phyloP scores from a whole-genome alignment of 1,140 invertebrate species.

The Zaprionus gabonicus region DNA sequence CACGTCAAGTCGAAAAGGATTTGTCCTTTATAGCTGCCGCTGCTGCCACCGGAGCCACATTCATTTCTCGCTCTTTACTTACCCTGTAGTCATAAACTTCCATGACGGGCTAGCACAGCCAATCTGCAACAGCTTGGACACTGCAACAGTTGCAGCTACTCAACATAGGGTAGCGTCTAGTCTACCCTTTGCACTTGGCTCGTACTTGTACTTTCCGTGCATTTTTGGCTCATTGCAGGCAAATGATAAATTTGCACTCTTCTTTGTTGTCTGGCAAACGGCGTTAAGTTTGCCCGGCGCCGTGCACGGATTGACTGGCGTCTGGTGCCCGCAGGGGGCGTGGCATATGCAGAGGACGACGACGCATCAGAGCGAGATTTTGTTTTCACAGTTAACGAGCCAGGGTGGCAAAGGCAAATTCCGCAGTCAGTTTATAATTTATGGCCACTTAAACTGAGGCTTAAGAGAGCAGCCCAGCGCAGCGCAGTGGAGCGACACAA shows the following conservation, averaged over 20 bases:
- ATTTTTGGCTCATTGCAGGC: constrained; percentile 44
- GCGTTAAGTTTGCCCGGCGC: constrained; percentile 59
- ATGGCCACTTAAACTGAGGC: constrained; percentile 61
- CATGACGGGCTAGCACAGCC: neutral
- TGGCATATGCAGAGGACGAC: constrained; percentile 43
- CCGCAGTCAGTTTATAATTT: constrained; percentile 73
- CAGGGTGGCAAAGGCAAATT: constrained; percentile 39
- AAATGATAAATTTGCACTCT: constrained; percentile 55
- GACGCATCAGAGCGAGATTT: constrained; percentile 48
- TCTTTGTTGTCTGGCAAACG: constrained; percentile 75
- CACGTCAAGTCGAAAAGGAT: constrained; percentile 27
- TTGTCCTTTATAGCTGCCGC: constrained; percentile 21
- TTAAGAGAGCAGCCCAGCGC: constrained; percentile 6
- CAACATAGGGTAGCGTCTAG: neutral
- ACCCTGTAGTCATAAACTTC: constrained; percentile 1
- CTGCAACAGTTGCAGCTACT: neutral
- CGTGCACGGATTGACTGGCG: constrained; percentile 61
- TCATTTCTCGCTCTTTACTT: constrained; percentile 1
- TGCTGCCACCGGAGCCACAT: constrained; percentile 25
- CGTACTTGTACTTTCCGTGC: constrained; percentile 18
- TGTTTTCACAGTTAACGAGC: constrained; percentile 62
- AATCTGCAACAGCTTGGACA: neutral
- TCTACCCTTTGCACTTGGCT: neutral
- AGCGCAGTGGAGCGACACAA: neutral
- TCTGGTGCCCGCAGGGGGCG: constrained; percentile 28